Base-by-base conservation (phyloP, 2,113 vertebrate species). In the Pseudopipra pipra region DNA sequence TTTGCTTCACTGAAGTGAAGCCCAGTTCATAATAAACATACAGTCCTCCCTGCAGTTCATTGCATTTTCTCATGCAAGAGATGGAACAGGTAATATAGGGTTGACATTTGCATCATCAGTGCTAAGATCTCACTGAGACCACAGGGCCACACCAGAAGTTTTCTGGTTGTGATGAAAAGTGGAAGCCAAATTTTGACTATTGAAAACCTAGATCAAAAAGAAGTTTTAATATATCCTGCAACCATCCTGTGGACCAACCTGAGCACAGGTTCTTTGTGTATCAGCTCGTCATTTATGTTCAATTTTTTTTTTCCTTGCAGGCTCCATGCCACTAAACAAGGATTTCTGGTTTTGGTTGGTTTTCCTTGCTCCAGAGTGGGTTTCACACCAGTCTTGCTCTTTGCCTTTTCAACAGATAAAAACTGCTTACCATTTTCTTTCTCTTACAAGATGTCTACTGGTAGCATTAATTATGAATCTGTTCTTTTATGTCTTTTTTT, bases 311-410 rank as follows among this genome's bases (percentile, higher is more conserved):
- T 65, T 58, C 14, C 39, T 62, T 51, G n/a, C 3, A 37, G 27
- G 6, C 11, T 89, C 43, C 0, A 0, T 74, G 55, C 9, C 23
- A 51, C 21, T 58, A 49, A 79, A 78, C 0, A 0, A 4, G n/a
- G 11, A n/a, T 66, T 71, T 80, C 1, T 30, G 39, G 33, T 67
- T 25, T 46, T 31, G 2, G 6, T 82, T 70, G 25, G 4, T 87
- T 87, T 85, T 58, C 30, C 14, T 46, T 76, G 25, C 39, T 93
- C 14, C 67, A 74, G 39, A 87, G 27, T 18, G 17, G 27, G 11
- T 88, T 93, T 86, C 31, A 59, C 43, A 41, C 19, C 30, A 67
- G 4, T 51, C 46, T 76, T 86, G 21, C 14, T 87, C 81, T 51
- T 71, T 70, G 28, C 11, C 41, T 66, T 87, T 68, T 90, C 1